Conservation (phyloP, 2,888 invertebrate genomes). For the Idaea biselata region DNA sequence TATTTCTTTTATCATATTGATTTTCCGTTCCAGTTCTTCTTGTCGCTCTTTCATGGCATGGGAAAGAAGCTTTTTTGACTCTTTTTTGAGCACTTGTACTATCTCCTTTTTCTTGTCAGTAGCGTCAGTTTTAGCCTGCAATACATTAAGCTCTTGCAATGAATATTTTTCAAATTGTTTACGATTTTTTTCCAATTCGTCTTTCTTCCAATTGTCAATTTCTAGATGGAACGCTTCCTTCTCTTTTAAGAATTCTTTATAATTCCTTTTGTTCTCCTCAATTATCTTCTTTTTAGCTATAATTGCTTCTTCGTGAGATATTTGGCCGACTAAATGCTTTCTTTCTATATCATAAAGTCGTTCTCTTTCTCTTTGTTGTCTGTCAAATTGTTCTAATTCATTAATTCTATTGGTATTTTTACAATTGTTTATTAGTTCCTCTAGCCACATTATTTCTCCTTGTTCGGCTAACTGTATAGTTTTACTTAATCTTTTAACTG, state of each 20-base stretch:
- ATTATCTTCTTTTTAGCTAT: constrained; percentile 75
- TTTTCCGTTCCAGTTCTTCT: constrained; percentile 71
- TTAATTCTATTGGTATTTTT: constrained; percentile 62
- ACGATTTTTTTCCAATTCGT: constrained; percentile 73
- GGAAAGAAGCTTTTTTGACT: constrained; percentile 50
- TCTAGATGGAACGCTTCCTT: constrained; percentile 68
- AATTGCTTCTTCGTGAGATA: constrained; percentile 81
- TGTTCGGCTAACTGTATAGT: constrained; percentile 55
- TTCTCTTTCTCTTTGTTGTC: constrained; percentile 69
- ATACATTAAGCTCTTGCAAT: constrained; percentile 50
- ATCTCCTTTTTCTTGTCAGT: constrained; percentile 52
- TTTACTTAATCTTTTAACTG: constrained; percentile 76
- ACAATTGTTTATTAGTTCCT: constrained; percentile 70
- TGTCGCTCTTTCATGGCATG: constrained; percentile 68
- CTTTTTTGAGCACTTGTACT: constrained; percentile 55
- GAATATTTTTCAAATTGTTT: constrained; percentile 65
- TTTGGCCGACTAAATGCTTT: constrained; percentile 80
- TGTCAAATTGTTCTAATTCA: constrained; percentile 65
- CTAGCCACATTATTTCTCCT: constrained; percentile 74
- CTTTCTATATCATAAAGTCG: constrained; percentile 77
- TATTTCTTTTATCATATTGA: constrained; percentile 76
- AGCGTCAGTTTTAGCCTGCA: constrained; percentile 52
- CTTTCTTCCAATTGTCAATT: constrained; percentile 74
- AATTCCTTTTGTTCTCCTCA: constrained; percentile 73
- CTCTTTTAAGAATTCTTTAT: constrained; percentile 73